phyloP scores from a whole-genome alignment of 2,797 vertebrate species.

The Coendou prehensilis region DNA sequence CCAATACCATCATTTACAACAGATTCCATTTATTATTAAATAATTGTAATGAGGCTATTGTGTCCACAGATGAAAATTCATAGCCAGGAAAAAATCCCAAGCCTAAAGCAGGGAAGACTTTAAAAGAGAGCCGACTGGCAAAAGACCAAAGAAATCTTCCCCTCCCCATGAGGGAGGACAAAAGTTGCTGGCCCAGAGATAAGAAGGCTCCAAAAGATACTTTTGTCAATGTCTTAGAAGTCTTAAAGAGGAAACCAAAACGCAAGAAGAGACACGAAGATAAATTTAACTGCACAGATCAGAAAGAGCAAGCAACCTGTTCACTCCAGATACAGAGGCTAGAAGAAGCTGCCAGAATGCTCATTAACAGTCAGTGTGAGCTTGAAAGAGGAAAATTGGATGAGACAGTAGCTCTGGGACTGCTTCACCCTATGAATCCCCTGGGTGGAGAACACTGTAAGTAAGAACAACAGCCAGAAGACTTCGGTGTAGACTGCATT shows the following conservation, averaged over 20 bases:
- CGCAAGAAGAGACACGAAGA: slow-evolving; percentile 94
- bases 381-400: slow-evolving; percentile 93
- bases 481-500: slow-evolving; percentile 93
- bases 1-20: slow-evolving; percentile 93
- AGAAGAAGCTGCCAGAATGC: slow-evolving; percentile 92
- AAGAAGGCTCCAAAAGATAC: slow-evolving; percentile 86
- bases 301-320: slow-evolving; percentile 94
- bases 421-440: slow-evolving; percentile 92
- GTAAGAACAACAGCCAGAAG: slow-evolving; percentile 94
- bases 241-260: slow-evolving; percentile 90
- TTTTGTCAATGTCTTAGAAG: slow-evolving; percentile 89
- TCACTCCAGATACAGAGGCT: slow-evolving; percentile 92
- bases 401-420: slow-evolving; percentile 92
- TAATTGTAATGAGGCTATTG: slow-evolving; percentile 91
- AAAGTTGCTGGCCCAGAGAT: slow-evolving; percentile 87
- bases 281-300: slow-evolving; percentile 87
- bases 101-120: slow-evolving; percentile 95
- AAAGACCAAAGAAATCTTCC: slow-evolving; percentile 88
- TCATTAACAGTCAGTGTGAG: slow-evolving; percentile 92
- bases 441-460: slow-evolving; percentile 90
- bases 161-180: slow-evolving; percentile 72
- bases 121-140: slow-evolving; percentile 91
- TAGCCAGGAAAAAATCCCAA: slow-evolving; percentile 93
- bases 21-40: slow-evolving; percentile 91
- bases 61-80: slow-evolving; percentile 57